phyloP scores from a whole-genome alignment of 2,888 invertebrate species.

The Dromius quadrimaculatus region DNA sequence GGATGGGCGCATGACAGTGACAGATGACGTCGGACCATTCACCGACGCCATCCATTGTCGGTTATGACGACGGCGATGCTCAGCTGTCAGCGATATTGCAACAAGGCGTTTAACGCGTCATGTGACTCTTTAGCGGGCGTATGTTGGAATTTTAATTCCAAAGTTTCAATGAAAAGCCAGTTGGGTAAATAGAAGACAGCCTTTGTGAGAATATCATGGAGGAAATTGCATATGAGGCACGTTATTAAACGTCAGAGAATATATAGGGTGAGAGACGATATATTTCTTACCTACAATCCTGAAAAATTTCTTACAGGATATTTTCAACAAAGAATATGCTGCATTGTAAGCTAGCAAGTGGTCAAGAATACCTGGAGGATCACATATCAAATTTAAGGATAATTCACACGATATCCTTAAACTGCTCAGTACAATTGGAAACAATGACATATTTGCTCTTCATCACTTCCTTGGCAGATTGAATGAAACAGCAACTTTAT shows the following conservation, averaged over 20 bases:
- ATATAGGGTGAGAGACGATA: not conserved
- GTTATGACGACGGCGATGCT: conserved; percentile 11
- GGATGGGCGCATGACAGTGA: conserved; percentile 48
- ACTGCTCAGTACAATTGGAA: not conserved
- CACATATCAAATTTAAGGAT: not conserved
- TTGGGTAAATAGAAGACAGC: not conserved
- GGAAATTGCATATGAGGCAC: conserved; percentile 16
- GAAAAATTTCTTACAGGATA: too few species aligned
- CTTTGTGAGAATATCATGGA: not conserved
- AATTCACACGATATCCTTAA: not conserved
- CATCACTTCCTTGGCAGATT: not conserved
- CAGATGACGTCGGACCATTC: conserved; percentile 49
- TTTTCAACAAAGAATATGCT: too few species aligned
- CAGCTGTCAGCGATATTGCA: conserved; percentile 17
- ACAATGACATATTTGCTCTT: not conserved
- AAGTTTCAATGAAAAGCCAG: not conserved
- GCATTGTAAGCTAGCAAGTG: too few species aligned
- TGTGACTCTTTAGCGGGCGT: too few species aligned
- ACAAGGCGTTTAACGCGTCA: not conserved
- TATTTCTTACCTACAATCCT: not conserved
- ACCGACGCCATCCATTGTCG: conserved; percentile 19
- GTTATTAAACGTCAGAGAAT: not conserved
- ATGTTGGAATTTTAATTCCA: conserved; percentile 17
- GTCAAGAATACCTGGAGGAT: too few species aligned
- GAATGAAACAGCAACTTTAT: not conserved